Evolutionary conservation across 2,797 vertebrate genomes (phyloP).

Genomic region (Chloroceryle amazona): DNA sequence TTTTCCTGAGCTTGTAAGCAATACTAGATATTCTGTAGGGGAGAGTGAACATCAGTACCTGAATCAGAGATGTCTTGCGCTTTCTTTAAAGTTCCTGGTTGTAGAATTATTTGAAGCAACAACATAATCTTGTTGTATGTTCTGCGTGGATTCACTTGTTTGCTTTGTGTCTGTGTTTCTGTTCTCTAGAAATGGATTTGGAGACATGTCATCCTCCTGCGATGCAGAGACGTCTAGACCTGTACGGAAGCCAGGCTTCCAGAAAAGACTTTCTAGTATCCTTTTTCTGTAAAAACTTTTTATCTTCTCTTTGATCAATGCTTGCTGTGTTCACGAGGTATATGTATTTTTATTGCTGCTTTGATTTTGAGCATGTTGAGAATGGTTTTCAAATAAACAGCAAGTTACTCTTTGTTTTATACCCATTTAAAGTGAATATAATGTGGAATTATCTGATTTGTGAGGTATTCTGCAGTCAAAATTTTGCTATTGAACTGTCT

Average conservation of each 20-base stretch:
- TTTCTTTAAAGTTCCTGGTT: background rate
- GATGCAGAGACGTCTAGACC: slow-evolving; percentile 86
- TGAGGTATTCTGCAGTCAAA: background rate
- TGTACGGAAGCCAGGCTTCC: slow-evolving; percentile 86
- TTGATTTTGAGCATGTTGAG: background rate
- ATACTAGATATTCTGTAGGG: background rate
- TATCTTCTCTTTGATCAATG: background rate
- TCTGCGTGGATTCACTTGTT: background rate
- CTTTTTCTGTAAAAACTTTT: slow-evolving; percentile 68
- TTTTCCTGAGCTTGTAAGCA: background rate
- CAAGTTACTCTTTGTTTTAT: background rate
- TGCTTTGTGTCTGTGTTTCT: background rate
- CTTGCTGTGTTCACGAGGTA: background rate
- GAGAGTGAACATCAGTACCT: background rate
- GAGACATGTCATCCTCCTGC: slow-evolving; percentile 82
- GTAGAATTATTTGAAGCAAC: background rate
- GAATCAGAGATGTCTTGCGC: accelerated
- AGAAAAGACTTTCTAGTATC: slow-evolving; percentile 93
- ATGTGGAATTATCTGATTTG: background rate
- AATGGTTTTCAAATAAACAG: background rate
- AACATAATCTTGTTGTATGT: background rate
- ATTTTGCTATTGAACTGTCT: background rate
- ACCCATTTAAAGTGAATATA: background rate
- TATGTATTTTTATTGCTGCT: background rate
- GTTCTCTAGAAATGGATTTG: slow-evolving; percentile 80